Evolutionary conservation across 37 sponge, comb jelly and placozoan species (phyloP), one percentile per base, ranked within the genome.

Genomic region (Aphrocallistes beatrix): DNA sequence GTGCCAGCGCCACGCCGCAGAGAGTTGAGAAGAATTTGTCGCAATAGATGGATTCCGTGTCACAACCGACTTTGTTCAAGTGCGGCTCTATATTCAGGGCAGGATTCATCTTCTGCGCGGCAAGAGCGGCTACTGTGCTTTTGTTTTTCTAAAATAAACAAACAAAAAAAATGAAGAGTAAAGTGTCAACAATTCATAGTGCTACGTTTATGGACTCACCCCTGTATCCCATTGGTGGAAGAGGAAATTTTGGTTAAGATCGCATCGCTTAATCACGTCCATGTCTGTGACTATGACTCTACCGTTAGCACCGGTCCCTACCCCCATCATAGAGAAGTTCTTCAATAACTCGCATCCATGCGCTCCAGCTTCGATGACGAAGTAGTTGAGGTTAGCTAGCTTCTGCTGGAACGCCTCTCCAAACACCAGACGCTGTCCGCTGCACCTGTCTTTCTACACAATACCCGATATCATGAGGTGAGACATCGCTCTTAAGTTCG

Each of bases 311-410:
- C 94, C 51, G 3, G 87, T 82, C 49, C 92, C 89, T n/a, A 97
- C 85, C 0, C 94, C 98, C 93, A 97, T 97, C 95, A 97, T 90
- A 36, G 93, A 91, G 86, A 94, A 91, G 90, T 93, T 94, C 90
- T 97, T 97, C 38, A 94, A 88, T 0, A 94, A 86, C 84, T 97
- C 98, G 81, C 98, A 97, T n/a, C 98, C 98, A n/a, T 94, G 90
- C 34, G 98, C 98, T 25, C 98, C 98, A 39, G 95, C 92, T 37
- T 95, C 98, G 25, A 97, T 94, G 90, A 92, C 37, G 36, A 85
- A 81, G 82, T 85, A 86, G 51, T 89, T 88, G 37, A 85, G 82
- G 9, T 81, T 28, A 23, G 85, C 91, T 50, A 97, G 82, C 83
- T 86, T 90, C 82, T 82, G 85, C 81, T 97, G 95, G 16, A 94